These are phyloP conservation scores for Echinops telfairi DNA, from an alignment of 2,113 vertebrate species.

Conservation along the genomic window DNA sequence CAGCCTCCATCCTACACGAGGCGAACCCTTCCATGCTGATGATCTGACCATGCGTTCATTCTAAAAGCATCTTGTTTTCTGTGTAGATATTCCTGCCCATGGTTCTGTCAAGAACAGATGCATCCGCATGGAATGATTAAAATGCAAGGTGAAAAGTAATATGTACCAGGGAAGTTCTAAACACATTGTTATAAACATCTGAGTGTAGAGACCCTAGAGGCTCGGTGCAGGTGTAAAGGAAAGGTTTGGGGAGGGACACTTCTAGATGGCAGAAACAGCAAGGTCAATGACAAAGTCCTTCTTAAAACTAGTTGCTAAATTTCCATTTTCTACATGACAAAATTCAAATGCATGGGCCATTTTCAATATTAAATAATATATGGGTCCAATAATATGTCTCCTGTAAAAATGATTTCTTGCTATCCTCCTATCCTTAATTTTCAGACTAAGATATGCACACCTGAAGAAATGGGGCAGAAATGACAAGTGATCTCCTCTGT, in stretches of 20 bases:
- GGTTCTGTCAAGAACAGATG: background rate
- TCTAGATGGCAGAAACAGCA: background rate
- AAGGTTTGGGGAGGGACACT: background rate
- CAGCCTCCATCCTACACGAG: background rate
- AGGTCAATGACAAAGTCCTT: background rate
- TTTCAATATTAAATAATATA: background rate
- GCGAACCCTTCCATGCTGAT: background rate
- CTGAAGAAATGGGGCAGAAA: background rate
- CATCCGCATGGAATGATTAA: background rate
- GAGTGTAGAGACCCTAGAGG: background rate
- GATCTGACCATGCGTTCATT: background rate
- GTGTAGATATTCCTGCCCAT: background rate
- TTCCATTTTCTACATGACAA: background rate
- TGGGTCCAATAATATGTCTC: background rate
- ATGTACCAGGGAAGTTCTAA: background rate
- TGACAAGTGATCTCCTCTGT: no score
- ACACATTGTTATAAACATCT: background rate
- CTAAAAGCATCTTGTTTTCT: background rate
- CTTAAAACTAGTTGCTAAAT: background rate
- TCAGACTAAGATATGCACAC: background rate
- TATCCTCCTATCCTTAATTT: background rate
- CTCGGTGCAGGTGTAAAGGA: background rate
- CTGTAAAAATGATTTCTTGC: background rate
- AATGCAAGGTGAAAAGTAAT: background rate
- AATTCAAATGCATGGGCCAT: background rate